phyloP scores from a whole-genome alignment of 2,797 vertebrate species.

The Adelosebastes latens region DNA sequence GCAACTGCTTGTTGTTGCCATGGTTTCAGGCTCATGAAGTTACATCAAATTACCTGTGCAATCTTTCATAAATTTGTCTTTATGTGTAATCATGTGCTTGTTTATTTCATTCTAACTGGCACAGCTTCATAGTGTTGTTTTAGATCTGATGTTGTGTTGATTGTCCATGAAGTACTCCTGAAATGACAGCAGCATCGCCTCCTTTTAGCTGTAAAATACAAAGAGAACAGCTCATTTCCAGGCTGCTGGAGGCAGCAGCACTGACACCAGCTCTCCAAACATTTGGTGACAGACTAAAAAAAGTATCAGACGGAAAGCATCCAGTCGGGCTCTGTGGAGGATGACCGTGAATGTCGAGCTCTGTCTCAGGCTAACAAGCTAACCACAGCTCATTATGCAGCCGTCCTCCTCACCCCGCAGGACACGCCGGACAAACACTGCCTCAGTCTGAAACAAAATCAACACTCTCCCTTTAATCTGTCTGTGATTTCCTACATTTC shows the following conservation, averaged over 20 bases:
- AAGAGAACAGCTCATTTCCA: constrained; percentile 2
- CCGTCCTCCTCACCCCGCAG: background rate
- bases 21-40: background rate
- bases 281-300: background rate
- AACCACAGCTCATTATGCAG: constrained; percentile 41
- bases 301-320: background rate
- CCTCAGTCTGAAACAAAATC: constrained; percentile 1
- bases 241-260: constrained; percentile 1
- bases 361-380: constrained; percentile 44
- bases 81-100: background rate
- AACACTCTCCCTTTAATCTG: background rate
- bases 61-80: background rate
- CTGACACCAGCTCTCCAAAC: constrained; percentile 8
- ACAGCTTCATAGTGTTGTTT: background rate
- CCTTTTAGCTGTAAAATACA: background rate
- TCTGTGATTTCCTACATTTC: constrained; percentile 17
- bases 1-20: background rate
- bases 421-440: background rate
- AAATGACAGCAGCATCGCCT: background rate
- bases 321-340: constrained; percentile 19
- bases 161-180: background rate
- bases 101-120: background rate
- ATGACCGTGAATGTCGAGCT: constrained; percentile 36
- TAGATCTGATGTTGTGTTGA: background rate
- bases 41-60: background rate